phyloP scores from a whole-genome alignment of 1,140 invertebrate species.

The Melanaphis sacchari region DNA sequence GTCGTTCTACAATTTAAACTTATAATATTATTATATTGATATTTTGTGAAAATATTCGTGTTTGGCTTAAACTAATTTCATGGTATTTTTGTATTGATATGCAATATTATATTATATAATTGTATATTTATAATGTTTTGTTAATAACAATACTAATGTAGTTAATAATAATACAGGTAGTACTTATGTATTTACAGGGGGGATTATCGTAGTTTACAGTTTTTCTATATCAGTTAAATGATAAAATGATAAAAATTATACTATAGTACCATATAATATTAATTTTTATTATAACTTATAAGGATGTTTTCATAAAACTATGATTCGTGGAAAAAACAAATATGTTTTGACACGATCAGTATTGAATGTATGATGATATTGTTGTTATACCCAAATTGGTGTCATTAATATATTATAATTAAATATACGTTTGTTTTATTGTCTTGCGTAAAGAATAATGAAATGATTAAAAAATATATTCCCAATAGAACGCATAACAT shows the following conservation, averaged over 20 bases:
- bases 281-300: background rate
- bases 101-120: background rate
- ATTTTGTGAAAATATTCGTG: background rate
- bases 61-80: background rate
- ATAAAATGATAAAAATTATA: background rate
- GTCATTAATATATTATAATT: background rate
- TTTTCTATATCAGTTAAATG: background rate
- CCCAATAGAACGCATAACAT: background rate
- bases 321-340: background rate
- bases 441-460: conserved; percentile 5
- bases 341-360: background rate
- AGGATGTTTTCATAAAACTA: too few species aligned
- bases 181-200: background rate
- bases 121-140: background rate
- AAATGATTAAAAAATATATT: background rate
- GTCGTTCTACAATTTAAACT: background rate
- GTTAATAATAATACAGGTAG: background rate
- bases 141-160: background rate
- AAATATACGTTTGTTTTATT: background rate
- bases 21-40: background rate
- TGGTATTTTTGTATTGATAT: background rate
- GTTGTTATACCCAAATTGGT: background rate
- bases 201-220: background rate
- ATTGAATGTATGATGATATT: background rate
- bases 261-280: background rate